These are phyloP conservation scores for Chalcosyrphus nemorum DNA, from an alignment of 2,888 invertebrate species.

Conservation along the genomic window DNA sequence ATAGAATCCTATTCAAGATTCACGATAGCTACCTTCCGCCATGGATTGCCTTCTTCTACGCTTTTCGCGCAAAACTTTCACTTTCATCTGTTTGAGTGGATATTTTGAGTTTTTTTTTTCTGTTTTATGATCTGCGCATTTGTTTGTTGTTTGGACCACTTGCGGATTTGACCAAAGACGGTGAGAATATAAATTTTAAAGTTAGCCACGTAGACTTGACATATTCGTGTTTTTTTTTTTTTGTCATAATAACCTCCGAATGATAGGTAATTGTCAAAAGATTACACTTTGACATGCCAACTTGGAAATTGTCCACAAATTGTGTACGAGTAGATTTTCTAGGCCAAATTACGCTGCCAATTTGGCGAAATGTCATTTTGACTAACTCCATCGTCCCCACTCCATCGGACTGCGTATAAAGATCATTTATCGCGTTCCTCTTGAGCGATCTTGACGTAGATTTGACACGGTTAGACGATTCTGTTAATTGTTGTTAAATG, in stretches of 20 bases:
- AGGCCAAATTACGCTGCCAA: slow-evolving; percentile 6
- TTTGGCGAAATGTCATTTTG: slow-evolving; percentile 35
- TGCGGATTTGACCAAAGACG: background rate
- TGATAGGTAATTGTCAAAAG: background rate
- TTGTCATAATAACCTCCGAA: too few species aligned
- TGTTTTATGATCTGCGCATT: too few species aligned
- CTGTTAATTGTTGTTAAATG: slow-evolving; percentile 50
- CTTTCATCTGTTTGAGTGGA: background rate
- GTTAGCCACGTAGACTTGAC: background rate
- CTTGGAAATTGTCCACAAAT: background rate
- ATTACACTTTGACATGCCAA: slow-evolving; percentile 44
- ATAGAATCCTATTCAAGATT: background rate
- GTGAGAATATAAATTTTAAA: background rate
- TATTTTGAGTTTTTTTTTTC: background rate
- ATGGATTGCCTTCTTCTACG: background rate
- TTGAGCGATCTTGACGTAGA: slow-evolving; percentile 28
- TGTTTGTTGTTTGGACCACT: too few species aligned
- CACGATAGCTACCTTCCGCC: slow-evolving; percentile 13
- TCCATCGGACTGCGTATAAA: background rate
- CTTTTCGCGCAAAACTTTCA: slow-evolving; percentile 23
- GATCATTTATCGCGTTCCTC: slow-evolving; percentile 37
- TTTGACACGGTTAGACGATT: slow-evolving; percentile 31
- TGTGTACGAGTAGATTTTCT: slow-evolving; percentile 9
- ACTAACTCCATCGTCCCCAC: slow-evolving; percentile 6
- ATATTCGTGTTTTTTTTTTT: slow-evolving; percentile 14